phyloP scores from a whole-genome alignment of 2,797 vertebrate genomes.

The Ambastaia sidthimunki region DNA sequence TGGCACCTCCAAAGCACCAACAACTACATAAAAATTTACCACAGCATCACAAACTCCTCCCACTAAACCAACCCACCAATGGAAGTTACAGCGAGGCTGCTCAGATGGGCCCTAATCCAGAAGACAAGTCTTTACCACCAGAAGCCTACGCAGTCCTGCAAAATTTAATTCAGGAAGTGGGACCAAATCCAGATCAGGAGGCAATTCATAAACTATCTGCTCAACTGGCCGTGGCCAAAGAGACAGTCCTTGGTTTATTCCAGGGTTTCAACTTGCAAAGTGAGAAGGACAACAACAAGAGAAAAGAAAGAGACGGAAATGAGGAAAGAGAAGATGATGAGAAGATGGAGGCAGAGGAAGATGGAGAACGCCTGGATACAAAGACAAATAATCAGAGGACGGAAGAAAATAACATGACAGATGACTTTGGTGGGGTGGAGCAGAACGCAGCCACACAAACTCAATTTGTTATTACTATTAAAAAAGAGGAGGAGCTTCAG shows the following conservation, averaged over 20 bases:
- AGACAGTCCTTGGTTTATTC: constrained; percentile 94
- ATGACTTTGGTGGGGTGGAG: constrained; percentile 79
- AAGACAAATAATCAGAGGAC: constrained; percentile 6
- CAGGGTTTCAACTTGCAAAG: constrained; percentile 88
- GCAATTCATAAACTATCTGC: constrained; percentile 94
- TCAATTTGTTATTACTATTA: constrained; percentile 82
- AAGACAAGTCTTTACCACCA: constrained; percentile 80
- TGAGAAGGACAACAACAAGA: constrained; percentile 74
- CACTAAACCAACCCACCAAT: constrained; percentile 69
- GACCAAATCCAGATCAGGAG: constrained; percentile 94
- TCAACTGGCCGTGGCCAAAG: constrained; percentile 92
- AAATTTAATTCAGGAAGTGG: constrained; percentile 95
- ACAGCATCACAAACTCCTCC: constrained; percentile 78
- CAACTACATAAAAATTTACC: constrained; percentile 74
- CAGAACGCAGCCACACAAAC: constrained; percentile 82
- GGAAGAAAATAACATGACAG: constrained; percentile 36
- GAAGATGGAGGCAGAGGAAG: constrained; percentile 45
- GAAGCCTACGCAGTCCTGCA: constrained; percentile 93
- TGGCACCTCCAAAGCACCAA: constrained; percentile 83
- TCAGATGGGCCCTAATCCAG: constrained; percentile 69
- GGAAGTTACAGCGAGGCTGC: constrained; percentile 15
- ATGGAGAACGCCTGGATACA: constrained; percentile 7
- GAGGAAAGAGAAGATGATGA: constrained; percentile 12
- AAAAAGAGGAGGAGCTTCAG: constrained; percentile 76
- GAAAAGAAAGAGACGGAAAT: constrained; percentile 18